Conservation (phyloP, 2,113 vertebrate species). For the Coregonus clupeaformis region DNA sequence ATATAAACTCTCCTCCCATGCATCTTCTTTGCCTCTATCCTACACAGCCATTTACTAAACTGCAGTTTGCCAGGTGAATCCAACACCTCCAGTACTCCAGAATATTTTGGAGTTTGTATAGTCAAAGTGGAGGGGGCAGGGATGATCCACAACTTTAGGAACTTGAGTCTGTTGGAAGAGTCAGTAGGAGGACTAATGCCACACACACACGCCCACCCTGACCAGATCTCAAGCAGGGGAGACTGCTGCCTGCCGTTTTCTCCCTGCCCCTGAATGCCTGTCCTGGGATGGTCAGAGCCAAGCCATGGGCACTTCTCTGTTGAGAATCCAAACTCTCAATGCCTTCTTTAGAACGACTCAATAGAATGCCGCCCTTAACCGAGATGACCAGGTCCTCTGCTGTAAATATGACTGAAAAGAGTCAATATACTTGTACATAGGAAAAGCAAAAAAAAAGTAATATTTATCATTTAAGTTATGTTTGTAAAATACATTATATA, state of each 20-base stretch:
- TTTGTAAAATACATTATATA: slow-evolving; percentile 34
- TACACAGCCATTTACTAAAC: neutral
- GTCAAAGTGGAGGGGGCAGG: neutral
- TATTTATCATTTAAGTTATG: slow-evolving; percentile 61
- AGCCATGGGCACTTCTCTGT: neutral
- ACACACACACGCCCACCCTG: neutral
- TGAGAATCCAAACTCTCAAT: neutral
- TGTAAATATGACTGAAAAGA: slow-evolving; percentile 24
- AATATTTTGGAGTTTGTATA: too few species aligned
- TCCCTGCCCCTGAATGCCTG: neutral
- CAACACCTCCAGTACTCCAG: neutral
- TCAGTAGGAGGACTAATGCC: neutral
- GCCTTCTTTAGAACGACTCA: neutral
- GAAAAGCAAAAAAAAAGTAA: slow-evolving; percentile 30
- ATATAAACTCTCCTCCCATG: neutral
- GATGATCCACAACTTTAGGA: neutral
- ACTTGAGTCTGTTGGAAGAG: neutral
- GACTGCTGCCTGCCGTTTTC: neutral
- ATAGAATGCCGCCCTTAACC: neutral
- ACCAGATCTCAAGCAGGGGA: neutral
- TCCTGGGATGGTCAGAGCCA: slow-evolving; percentile 2
- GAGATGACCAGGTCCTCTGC: slow-evolving; percentile 7
- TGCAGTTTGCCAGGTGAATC: neutral
- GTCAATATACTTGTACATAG: slow-evolving; percentile 34
- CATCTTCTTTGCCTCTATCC: neutral